Evolutionary conservation across 92 coral and sea anemone species (phyloP), one percentile per base, ranked within the genome.

Genomic region (Umimayanthus kanabou): DNA sequence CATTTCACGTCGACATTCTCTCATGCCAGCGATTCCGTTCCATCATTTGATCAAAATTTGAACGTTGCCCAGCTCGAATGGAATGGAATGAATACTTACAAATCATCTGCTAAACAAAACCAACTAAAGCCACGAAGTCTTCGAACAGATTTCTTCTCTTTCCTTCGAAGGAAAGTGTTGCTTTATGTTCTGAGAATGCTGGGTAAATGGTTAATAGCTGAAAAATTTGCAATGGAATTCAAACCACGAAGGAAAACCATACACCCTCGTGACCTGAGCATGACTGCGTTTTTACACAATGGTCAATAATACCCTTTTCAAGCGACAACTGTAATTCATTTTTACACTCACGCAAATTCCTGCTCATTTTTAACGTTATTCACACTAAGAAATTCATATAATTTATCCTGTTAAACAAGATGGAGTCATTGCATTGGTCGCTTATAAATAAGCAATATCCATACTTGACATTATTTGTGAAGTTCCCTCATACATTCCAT

Each of bases 221-320:
- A 93, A 89, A 93, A 91, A 94, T 93, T 92, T 88, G 79, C 78
- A 80, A 61, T 77, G 98, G 98, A 89, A 94, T 94, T 93, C 91
- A 85, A 91, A 91, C 85, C 92, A 94, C 88, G 98, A 90, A 89
- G 86, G 92, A 93, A 91, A 93, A 69, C 87, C 87, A 53, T 70
- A 28, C 58, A 53, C 33, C 87, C 87, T 83, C 87, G 87, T 83
- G 87, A 83, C 45, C 87, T 20, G 65, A 10, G 78, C 67, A 76
- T 83, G 87, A 83, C 47, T 43, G 50, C 77, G 5, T 28, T 37
- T 28, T 37, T 16, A 22, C 43, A 80, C 65, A 80, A 73, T 75
- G 39, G n/a, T 61, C 26, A 18, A 18, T 20, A 5, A 61, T 33
- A 33, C 37, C 42, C 77, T 25, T 75, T 75, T 75, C n/a, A 75